These are phyloP conservation scores for Myioborus melanocephalus DNA, from an alignment of 2,797 vertebrate genomes.

Conservation along the genomic window DNA sequence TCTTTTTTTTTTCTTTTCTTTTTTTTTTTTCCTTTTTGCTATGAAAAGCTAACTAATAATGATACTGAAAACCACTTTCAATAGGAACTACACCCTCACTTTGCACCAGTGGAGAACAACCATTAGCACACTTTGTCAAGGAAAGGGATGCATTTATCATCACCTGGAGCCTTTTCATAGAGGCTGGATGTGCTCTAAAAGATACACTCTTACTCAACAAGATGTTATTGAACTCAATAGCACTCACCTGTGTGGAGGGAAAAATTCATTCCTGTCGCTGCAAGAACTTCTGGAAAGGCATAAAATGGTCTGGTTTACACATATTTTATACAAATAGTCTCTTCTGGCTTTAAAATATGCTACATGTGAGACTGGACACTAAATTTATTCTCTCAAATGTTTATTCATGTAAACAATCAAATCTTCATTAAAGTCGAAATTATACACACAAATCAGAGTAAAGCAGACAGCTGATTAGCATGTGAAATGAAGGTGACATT, in stretches of 20 bases:
- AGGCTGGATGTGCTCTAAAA: constrained; percentile 45
- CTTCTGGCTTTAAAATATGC: constrained; percentile 2
- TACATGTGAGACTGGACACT: neutral
- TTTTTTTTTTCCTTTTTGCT: neutral
- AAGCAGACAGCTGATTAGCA: constrained; percentile 11
- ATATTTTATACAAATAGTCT: constrained; percentile 24
- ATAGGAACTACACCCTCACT: constrained; percentile 51
- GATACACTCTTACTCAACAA: constrained; percentile 43
- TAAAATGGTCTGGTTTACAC: neutral
- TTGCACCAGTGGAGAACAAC: constrained; percentile 53
- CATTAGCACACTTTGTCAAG: constrained; percentile 57
- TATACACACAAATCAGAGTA: constrained; percentile 8
- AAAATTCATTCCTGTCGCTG: constrained; percentile 17
- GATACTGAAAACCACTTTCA: constrained; percentile 48
- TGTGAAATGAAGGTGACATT: constrained; percentile 17
- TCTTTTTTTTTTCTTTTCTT: neutral
- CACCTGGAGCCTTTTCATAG: constrained; percentile 56
- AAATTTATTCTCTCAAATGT: constrained; percentile 24
- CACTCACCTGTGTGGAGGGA: constrained; percentile 22
- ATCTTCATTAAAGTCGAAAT: constrained; percentile 28
- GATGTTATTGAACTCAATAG: constrained; percentile 44
- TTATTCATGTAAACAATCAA: constrained; percentile 32
- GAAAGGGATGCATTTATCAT: constrained; percentile 61
- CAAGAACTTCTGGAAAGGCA: neutral
- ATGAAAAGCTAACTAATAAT: constrained; percentile 57